Conservation (phyloP, 2,797 vertebrate genomes). For the Pseudocheirus occidentalis region DNA sequence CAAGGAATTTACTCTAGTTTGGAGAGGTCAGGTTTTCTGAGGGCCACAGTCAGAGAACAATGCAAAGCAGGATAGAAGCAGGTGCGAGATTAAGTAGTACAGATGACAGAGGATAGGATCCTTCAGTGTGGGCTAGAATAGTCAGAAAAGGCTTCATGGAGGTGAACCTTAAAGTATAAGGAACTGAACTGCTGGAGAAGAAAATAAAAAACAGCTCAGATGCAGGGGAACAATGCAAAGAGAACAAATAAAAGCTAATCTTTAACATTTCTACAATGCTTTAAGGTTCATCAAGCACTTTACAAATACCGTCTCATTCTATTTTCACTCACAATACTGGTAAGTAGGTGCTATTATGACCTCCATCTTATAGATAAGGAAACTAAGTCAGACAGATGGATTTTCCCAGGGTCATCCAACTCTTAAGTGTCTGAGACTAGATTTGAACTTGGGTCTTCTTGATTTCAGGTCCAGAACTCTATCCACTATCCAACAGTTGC, state of each 20-base stretch:
- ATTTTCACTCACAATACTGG: background rate
- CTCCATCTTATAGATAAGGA: background rate
- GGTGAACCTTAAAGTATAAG: background rate
- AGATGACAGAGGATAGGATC: background rate
- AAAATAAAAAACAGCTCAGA: background rate
- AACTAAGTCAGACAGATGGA: background rate
- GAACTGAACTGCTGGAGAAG: background rate
- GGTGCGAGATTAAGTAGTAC: background rate
- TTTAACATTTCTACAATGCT: background rate
- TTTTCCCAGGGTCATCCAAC: background rate
- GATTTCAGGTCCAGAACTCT: background rate
- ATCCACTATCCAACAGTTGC: background rate
- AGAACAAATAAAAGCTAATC: background rate
- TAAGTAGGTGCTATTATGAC: background rate
- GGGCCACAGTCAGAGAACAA: slow-evolving; percentile 30
- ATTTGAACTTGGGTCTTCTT: background rate
- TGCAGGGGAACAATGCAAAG: background rate
- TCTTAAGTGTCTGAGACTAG: background rate
- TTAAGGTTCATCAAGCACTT: background rate
- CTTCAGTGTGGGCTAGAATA: slow-evolving; percentile 8
- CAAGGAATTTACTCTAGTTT: background rate
- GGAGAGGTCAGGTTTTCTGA: background rate
- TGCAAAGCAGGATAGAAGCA: slow-evolving; percentile 5
- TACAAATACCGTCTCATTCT: background rate
- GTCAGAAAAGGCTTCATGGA: background rate